Percentiles rank a stretch among this genome's conserved stretches.
These are phyloP conservation scores for Brachyistius frenatus DNA, from an alignment of 2,113 vertebrate species.

Conservation along the genomic window DNA sequence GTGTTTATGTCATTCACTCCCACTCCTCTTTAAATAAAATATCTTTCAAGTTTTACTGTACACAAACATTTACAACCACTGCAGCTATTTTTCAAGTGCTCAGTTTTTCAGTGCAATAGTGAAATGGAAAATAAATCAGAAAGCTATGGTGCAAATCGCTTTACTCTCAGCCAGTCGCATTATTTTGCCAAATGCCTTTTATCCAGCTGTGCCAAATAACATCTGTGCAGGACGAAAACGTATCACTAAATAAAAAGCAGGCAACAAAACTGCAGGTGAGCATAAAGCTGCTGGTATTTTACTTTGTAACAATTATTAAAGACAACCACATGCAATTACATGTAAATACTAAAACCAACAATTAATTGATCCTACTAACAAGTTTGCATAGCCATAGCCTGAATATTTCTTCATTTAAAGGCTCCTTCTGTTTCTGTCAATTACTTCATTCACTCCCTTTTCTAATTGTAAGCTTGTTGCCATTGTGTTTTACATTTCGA, in stretches of 20 bases:
- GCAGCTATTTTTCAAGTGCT: slow-evolving; percentile 1
- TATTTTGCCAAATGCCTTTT: slow-evolving; percentile 1
- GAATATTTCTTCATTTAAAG: too few species aligned
- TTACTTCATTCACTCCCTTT: too few species aligned
- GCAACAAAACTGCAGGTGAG: background rate
- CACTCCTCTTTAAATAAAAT: background rate
- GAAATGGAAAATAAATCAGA: slow-evolving; percentile 14
- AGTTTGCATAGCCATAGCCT: too few species aligned
- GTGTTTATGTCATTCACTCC: background rate
- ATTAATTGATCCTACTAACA: too few species aligned
- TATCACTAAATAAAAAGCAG: background rate
- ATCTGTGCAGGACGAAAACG: background rate
- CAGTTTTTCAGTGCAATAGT: background rate
- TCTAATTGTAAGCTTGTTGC: background rate
- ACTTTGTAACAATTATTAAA: too few species aligned
- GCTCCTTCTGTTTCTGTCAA: too few species aligned
- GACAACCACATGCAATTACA: too few species aligned
- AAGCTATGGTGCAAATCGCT: background rate
- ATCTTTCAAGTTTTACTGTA: background rate
- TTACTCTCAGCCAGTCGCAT: slow-evolving; percentile 3
- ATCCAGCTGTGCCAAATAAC: background rate
- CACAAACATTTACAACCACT: background rate
- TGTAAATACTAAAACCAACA: too few species aligned
- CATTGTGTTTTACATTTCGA: background rate
- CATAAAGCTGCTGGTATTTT: too few species aligned